Base-by-base conservation (phyloP, 2,113 vertebrate genomes). In the Microtus montanus region DNA sequence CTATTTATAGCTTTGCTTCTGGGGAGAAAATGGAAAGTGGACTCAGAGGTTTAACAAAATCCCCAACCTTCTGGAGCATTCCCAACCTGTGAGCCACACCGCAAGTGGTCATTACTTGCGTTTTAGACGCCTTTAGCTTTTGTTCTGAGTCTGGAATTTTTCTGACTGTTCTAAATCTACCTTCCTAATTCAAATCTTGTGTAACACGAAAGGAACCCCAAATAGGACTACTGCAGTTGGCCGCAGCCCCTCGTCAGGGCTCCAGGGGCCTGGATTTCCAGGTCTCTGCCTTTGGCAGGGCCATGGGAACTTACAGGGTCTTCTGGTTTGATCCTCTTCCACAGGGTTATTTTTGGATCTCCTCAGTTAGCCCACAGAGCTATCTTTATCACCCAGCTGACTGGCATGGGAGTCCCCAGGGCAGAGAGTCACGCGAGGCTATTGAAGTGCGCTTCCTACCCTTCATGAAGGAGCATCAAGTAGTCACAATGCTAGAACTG, bases 361-460 rank as follows among this genome's bases (percentile, higher is more conserved):
- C 95, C 33, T 58, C n/a, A 95, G 93, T 96, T 92, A 95, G 92
- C 70, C 44, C 94, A 87, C 35, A 61, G 89, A 91, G 66, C 97
- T 97, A 97, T 96, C 85, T 98, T 97, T 96, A 91, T 83, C 95
- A 28, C 64, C 71, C 96, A 92, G 96, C 96, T 98, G 97, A 97
- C 96, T 83, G 88, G 92, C 97, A 91, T 96, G 92, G 74, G 93
- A 95, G 80, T 97, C 97, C 94, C 77, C 84, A 70, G 95, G 97
- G 95, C 94, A 96, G 1, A 44, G 90, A 96, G 89, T 93, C 91
- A 94, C 30, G 86, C 44, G 90, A 87, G 94, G 90, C 74, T 74
- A 80, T 58, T 52, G n/a, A 96, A 88, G 92, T 92, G 20, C 85
- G 66, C 78, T 96, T 98, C 96, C 94, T 87, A 86, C 38, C 38